Percentiles rank a stretch among this genome's conserved stretches.
Conservation (phyloP, 2,797 vertebrate species). For the Bucorvus abyssinicus region DNA sequence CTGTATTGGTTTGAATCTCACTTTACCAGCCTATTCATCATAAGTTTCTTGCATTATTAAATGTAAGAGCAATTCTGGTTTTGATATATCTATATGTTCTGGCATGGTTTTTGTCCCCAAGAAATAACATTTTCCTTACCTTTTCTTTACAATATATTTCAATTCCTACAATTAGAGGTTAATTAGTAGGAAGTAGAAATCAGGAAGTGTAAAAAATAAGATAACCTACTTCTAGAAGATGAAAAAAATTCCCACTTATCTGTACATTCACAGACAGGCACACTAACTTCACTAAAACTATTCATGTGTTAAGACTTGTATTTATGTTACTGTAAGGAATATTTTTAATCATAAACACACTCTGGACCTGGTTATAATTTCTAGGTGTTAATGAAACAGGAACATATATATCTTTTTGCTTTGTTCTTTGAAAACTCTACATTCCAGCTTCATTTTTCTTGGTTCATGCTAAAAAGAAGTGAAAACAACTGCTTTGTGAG, state of each 20-base stretch:
- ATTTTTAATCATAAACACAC: neutral
- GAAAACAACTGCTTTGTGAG: neutral
- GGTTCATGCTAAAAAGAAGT: neutral
- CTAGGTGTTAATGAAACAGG: neutral
- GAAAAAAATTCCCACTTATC: neutral
- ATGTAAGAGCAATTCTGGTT: neutral
- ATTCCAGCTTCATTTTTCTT: neutral
- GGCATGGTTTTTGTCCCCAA: neutral
- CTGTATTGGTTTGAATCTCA: slow-evolving; percentile 5
- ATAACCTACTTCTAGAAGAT: neutral
- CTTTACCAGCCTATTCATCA: slow-evolving; percentile 1
- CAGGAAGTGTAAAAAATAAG: neutral
- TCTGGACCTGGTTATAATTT: neutral
- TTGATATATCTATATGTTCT: neutral
- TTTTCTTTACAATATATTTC: neutral
- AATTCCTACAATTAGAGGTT: neutral
- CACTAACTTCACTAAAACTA: neutral
- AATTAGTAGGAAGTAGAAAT: neutral
- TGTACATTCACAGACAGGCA: neutral
- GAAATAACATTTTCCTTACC: neutral
- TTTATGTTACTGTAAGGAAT: neutral
- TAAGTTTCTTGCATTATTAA: slow-evolving; percentile 17
- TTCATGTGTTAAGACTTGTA: neutral
- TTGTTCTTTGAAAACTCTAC: neutral
- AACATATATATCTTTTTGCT: neutral